These are phyloP conservation scores for Akabosia matsudoensis DNA, from an alignment of 1,140 invertebrate genomes.

Conservation along the genomic window DNA sequence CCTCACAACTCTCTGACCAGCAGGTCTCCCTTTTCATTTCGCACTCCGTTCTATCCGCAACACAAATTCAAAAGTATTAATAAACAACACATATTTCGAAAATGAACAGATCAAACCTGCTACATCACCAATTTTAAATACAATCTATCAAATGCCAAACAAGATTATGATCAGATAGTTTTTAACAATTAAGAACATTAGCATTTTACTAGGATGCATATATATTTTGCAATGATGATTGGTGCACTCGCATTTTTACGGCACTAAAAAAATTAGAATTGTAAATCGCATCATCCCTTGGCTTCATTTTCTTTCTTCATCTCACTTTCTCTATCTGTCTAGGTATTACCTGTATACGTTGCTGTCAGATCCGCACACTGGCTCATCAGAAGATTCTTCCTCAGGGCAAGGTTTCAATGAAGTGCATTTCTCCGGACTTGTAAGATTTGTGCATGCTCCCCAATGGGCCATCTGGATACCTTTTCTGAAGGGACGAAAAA, in stretches of 20 bases:
- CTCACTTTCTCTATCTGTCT: neutral
- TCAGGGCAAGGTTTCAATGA: constrained; percentile 64
- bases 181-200: neutral
- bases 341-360: constrained; percentile 75
- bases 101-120: neutral
- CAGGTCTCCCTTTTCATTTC: constrained; percentile 80
- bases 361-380: constrained; percentile 82
- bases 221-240: neutral
- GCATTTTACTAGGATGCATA: neutral
- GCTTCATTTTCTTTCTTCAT: neutral
- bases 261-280: neutral
- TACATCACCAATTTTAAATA: too few species aligned
- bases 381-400: constrained; percentile 62
- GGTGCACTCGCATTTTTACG: neutral
- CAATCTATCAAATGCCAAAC: too few species aligned
- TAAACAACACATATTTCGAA: neutral
- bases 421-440: constrained; percentile 54
- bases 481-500: constrained; percentile 57
- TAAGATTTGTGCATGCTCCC: constrained; percentile 75
- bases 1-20: constrained; percentile 73
- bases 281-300: neutral
- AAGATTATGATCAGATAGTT: too few species aligned
- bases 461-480: constrained; percentile 80
- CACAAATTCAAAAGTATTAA: neutral
- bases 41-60: constrained; percentile 68